These are phyloP conservation scores for Chrysolina oricalcia DNA, from an alignment of 2,888 invertebrate species.

Conservation along the genomic window DNA sequence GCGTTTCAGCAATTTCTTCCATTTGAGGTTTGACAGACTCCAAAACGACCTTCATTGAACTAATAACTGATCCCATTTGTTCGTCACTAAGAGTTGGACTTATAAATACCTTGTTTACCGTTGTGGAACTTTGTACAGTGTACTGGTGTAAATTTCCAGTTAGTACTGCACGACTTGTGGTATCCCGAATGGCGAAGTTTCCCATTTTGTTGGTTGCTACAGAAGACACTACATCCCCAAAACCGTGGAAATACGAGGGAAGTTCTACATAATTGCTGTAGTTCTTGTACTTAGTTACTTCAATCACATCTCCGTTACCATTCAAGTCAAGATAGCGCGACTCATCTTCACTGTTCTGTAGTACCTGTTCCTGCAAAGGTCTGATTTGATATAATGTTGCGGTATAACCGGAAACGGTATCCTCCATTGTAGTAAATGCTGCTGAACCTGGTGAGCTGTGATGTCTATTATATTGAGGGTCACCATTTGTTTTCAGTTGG, in stretches of 20 bases:
- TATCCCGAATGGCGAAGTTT: conserved; percentile 73
- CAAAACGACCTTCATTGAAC: conserved; percentile 75
- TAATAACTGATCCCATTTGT: conserved; percentile 73
- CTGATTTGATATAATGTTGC: conserved; percentile 80
- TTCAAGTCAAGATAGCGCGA: conserved; percentile 71
- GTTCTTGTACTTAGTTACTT: conserved; percentile 81
- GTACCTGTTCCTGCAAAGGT: conserved; percentile 75
- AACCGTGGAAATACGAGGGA: conserved; percentile 78
- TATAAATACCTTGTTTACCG: conserved; percentile 77
- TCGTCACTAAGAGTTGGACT: conserved; percentile 76
- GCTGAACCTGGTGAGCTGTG: conserved; percentile 69
- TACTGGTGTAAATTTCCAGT: conserved; percentile 74
- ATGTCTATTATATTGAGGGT: too few species aligned
- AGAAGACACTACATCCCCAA: conserved; percentile 71
- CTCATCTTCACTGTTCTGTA: conserved; percentile 67
- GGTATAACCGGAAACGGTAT: conserved; percentile 81
- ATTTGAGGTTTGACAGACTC: conserved; percentile 63
- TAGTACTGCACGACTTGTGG: conserved; percentile 76
- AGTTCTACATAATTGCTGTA: conserved; percentile 77
- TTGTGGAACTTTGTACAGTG: conserved; percentile 79
- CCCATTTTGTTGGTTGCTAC: conserved; percentile 65
- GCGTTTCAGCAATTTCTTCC: conserved; percentile 69
- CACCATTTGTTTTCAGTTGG: conserved; percentile 78
- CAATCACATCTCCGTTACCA: conserved; percentile 72
- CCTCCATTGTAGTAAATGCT: conserved; percentile 81